Evolutionary conservation across 2,888 invertebrate species (phyloP).

Genomic region (Caenorhabditis doughertyi): DNA sequence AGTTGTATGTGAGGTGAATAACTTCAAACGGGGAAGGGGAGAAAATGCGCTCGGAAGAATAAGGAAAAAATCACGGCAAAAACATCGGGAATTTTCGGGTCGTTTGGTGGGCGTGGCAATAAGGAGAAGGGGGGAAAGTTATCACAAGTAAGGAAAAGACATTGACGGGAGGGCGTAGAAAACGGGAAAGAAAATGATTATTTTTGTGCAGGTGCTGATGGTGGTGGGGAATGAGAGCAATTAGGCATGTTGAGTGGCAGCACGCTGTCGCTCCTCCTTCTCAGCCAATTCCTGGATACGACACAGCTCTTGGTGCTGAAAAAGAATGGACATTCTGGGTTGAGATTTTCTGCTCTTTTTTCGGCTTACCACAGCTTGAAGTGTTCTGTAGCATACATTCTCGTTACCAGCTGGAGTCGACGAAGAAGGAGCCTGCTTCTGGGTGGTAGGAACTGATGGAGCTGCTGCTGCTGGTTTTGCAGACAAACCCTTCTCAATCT

Average conservation of each 20-base stretch:
- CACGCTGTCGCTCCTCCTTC: not conserved
- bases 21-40: slow-evolving; percentile 25
- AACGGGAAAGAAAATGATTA: slow-evolving; percentile 48
- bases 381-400: not conserved
- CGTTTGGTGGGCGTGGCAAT: slow-evolving; percentile 3
- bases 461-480: too few relatives aligned
- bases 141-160: slow-evolving; percentile 35
- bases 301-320: not conserved
- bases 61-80: slow-evolving; percentile 42
- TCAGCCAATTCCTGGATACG: not conserved
- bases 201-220: not conserved
- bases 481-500: not conserved
- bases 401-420: not conserved
- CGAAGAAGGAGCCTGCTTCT: not conserved
- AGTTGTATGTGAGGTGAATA: slow-evolving; percentile 16
- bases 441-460: not conserved
- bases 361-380: slow-evolving; percentile 5
- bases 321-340: too few relatives aligned
- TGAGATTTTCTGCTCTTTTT: not conserved
- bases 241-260: too few relatives aligned
- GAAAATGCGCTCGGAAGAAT: not conserved
- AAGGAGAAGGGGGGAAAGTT: not conserved
- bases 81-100: slow-evolving; percentile 13
- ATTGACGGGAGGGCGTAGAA: not conserved
- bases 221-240: slow-evolving; percentile 20